Evolutionary conservation across 2,888 invertebrate genomes (phyloP).

Genomic region (Abrostola triplasia): DNA sequence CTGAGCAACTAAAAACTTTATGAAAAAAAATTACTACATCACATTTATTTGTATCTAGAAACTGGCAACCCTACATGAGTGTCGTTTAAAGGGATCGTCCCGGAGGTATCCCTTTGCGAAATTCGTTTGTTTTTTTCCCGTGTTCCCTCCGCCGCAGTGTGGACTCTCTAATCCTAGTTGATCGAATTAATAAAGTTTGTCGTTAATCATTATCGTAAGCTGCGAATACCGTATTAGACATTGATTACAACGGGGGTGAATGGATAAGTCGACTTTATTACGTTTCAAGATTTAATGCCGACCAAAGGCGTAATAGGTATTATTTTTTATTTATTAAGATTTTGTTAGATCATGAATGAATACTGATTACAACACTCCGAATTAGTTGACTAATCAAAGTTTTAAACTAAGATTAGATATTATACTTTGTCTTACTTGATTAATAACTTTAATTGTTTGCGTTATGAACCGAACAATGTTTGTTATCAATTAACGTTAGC

Average conservation of each 20-base stretch:
- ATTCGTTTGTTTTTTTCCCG: constrained; percentile 84
- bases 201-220: constrained; percentile 88
- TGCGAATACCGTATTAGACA: constrained; percentile 84
- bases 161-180: constrained; percentile 81
- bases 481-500: too few relatives aligned
- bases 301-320: constrained; percentile 53
- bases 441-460: too few relatives aligned
- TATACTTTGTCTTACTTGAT: too few relatives aligned
- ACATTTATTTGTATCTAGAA: not conserved
- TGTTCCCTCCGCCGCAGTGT: constrained; percentile 72
- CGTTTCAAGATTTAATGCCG: constrained; percentile 67
- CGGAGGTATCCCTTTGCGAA: constrained; percentile 74
- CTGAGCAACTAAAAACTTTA: too few relatives aligned
- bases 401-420: too few relatives aligned
- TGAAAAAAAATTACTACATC: too few relatives aligned
- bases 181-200: constrained; percentile 87
- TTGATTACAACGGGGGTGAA: constrained; percentile 83
- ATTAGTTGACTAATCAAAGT: too few relatives aligned
- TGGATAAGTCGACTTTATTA: constrained; percentile 78
- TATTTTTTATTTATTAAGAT: constrained; percentile 52
- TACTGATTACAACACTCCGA: too few relatives aligned
- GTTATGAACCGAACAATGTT: too few relatives aligned
- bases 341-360: constrained; percentile 42
- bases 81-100: constrained; percentile 60
- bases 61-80: constrained; percentile 45